phyloP scores from a whole-genome alignment of 2,888 invertebrate genomes.

The Sisyra terminalis region DNA sequence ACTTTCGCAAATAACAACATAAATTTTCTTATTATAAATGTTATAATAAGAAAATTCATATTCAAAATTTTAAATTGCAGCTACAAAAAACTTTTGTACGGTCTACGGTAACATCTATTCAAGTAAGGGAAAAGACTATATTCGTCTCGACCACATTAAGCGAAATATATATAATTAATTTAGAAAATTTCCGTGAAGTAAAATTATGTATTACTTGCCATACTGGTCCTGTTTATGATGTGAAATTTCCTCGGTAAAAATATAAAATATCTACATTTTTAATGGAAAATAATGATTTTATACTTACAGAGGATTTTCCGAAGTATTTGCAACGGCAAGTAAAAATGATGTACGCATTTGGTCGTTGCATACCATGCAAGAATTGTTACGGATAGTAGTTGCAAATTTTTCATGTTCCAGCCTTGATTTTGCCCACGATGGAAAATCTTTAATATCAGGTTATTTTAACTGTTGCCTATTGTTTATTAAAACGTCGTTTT shows the following conservation, averaged over 20 bases:
- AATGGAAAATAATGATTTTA: neutral
- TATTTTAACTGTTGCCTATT: neutral
- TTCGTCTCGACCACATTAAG: conserved; percentile 60
- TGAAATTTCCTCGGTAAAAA: conserved; percentile 54
- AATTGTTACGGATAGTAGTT: conserved; percentile 66
- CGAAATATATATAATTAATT: conserved; percentile 64
- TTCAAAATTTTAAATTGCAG: conserved; percentile 27
- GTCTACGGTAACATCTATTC: conserved; percentile 59
- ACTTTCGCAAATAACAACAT: too few species aligned
- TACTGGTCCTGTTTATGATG: conserved; percentile 57
- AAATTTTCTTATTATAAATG: too few species aligned
- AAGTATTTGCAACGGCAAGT: conserved; percentile 77
- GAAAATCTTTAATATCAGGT: conserved; percentile 60
- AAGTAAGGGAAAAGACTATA: conserved; percentile 40
- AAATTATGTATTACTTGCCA: conserved; percentile 70
- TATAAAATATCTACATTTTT: too few species aligned
- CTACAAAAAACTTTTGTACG: conserved; percentile 38
- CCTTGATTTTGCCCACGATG: conserved; percentile 61
- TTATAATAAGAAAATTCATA: too few species aligned
- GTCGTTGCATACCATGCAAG: conserved; percentile 57
- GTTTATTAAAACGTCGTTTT: too few species aligned
- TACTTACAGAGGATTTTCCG: conserved; percentile 49
- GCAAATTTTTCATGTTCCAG: conserved; percentile 77
- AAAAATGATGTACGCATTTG: conserved; percentile 76
- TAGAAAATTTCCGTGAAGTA: conserved; percentile 42